Evolutionary conservation across 2,888 invertebrate genomes (phyloP).

Genomic region (Eueremaeus valkanovi): DNA sequence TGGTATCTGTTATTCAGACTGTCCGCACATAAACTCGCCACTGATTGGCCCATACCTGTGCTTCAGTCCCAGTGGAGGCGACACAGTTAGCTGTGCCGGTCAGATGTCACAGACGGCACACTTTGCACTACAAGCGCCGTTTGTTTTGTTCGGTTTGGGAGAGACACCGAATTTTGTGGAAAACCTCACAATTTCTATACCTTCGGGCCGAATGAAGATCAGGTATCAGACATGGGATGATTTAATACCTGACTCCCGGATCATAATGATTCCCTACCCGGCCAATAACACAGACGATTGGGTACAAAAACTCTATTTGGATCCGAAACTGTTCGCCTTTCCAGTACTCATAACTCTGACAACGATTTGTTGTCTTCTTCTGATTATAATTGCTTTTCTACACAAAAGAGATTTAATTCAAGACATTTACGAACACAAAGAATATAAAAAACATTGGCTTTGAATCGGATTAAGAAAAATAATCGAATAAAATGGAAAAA

Average conservation of each 20-base stretch:
- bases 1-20: slow-evolving; percentile 57
- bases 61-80: slow-evolving; percentile 81
- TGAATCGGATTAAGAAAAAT: background rate
- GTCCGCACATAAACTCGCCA: slow-evolving; percentile 62
- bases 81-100: slow-evolving; percentile 67
- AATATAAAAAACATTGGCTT: slow-evolving; percentile 39
- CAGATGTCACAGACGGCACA: slow-evolving; percentile 89
- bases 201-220: slow-evolving; percentile 45
- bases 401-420: slow-evolving; percentile 76
- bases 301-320: slow-evolving; percentile 90
- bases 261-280: slow-evolving; percentile 84
- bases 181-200: slow-evolving; percentile 69
- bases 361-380: slow-evolving; percentile 77
- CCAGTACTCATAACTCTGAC: slow-evolving; percentile 82
- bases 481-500: no score
- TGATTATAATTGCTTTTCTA: slow-evolving; percentile 72
- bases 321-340: slow-evolving; percentile 76
- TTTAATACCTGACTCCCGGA: slow-evolving; percentile 95
- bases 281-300: slow-evolving; percentile 70
- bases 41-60: slow-evolving; percentile 82
- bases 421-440: slow-evolving; percentile 41
- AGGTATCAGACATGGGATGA: slow-evolving; percentile 65
- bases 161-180: slow-evolving; percentile 97
- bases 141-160: slow-evolving; percentile 93
- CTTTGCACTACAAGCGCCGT: slow-evolving; percentile 85